These are phyloP conservation scores for Frankliniella intonsa DNA, from an alignment of 2,888 invertebrate species.

Conservation along the genomic window DNA sequence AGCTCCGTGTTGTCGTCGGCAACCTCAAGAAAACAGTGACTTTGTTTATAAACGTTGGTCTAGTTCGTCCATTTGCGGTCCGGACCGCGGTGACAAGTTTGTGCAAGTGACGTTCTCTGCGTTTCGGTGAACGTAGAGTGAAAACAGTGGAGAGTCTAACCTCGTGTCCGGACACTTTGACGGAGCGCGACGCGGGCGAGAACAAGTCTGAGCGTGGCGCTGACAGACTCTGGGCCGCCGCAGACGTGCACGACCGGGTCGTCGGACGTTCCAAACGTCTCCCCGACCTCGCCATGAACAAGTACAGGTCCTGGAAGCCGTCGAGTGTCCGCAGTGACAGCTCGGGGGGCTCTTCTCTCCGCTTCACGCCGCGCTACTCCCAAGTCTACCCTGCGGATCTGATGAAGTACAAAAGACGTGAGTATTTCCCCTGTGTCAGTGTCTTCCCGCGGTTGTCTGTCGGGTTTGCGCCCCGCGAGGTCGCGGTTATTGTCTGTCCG, in stretches of 20 bases:
- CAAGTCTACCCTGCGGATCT: constrained; percentile 5
- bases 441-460: not conserved
- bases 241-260: not conserved
- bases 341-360: not conserved
- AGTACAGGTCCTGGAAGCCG: not conserved
- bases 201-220: not conserved
- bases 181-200: not conserved
- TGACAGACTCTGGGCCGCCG: not conserved
- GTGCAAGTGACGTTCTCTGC: not conserved
- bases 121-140: not conserved
- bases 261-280: not conserved
- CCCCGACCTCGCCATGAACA: not conserved
- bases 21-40: not conserved
- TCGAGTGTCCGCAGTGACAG: not conserved
- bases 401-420: not conserved
- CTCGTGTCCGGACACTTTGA: not conserved
- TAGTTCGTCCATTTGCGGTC: not conserved
- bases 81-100: not conserved
- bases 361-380: not conserved
- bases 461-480: not conserved
- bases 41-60: not conserved
- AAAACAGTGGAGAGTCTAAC: not conserved
- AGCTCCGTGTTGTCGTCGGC: not conserved
- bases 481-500: not conserved
- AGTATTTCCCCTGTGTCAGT: not conserved